Evolutionary conservation across 2,797 vertebrate genomes (phyloP).

Genomic region (Sebastes ruberrimus): DNA sequence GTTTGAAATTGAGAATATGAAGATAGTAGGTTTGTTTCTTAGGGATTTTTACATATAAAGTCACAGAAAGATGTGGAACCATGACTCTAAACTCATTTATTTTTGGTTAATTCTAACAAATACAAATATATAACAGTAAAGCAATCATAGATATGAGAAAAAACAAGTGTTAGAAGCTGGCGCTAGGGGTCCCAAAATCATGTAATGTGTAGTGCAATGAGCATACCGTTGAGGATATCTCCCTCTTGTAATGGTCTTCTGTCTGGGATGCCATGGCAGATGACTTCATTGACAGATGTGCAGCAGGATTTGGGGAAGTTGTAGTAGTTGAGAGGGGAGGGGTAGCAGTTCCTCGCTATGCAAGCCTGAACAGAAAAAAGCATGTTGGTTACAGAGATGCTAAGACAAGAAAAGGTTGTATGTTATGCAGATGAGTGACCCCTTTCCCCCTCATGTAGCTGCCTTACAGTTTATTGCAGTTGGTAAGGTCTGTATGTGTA

Average conservation of each 20-base stretch:
- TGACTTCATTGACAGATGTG: conserved; percentile 98
- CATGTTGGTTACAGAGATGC: neutral
- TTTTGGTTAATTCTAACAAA: neutral
- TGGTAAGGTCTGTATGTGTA: neutral
- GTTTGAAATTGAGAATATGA: neutral
- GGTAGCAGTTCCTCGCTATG: conserved; percentile 95
- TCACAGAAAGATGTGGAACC: fast-evolving
- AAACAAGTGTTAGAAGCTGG: neutral
- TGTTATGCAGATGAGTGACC: neutral
- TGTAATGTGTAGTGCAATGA: no score
- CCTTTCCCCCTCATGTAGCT: neutral
- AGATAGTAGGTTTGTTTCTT: neutral
- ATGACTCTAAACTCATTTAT: neutral
- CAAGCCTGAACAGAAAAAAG: conserved; percentile 86
- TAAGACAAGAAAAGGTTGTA: neutral
- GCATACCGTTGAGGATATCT: conserved; percentile 96
- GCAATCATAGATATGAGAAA: neutral
- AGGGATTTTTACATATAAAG: neutral
- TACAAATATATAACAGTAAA: neutral
- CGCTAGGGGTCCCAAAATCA: neutral
- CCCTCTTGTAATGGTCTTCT: conserved; percentile 92
- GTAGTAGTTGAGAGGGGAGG: conserved; percentile 98
- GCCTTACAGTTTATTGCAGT: neutral
- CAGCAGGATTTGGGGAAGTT: conserved; percentile 99
- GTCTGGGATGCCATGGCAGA: conserved; percentile 99